Percentiles rank a stretch among this genome's conserved stretches.
phyloP scores from a whole-genome alignment of 2,888 invertebrate species.

The Drosophila ezoana region DNA sequence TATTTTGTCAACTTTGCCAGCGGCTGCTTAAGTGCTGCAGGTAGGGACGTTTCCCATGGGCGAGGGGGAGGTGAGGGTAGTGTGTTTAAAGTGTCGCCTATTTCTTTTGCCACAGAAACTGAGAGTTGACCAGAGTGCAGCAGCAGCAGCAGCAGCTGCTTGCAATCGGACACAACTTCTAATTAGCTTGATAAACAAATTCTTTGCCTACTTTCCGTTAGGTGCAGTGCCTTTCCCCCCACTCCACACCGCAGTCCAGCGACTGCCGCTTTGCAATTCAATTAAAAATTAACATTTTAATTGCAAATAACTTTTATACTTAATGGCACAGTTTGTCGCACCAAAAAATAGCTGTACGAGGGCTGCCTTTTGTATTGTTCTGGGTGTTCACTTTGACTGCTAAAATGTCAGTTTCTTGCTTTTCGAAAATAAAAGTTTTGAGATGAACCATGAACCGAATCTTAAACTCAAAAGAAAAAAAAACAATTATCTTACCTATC shows the following conservation, averaged over 20 bases:
- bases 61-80: neutral
- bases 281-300: constrained; percentile 83
- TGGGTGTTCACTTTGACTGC: too few relatives aligned
- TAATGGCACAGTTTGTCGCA: constrained; percentile 36
- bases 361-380: neutral
- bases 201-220: constrained; percentile 26
- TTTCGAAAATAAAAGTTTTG: too few relatives aligned
- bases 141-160: constrained; percentile 16
- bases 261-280: constrained; percentile 59
- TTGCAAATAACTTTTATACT: constrained; percentile 75
- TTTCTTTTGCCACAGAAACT: constrained; percentile 46
- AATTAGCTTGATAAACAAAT: constrained; percentile 68
- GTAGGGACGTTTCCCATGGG: neutral
- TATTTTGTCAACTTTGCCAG: constrained; percentile 77
- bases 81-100: constrained; percentile 47
- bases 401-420: too few relatives aligned
- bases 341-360: neutral
- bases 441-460: too few relatives aligned
- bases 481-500: too few relatives aligned
- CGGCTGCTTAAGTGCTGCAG: constrained; percentile 19
- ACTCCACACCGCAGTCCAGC: neutral
- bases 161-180: constrained; percentile 24
- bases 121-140: constrained; percentile 44
- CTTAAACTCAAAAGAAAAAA: too few relatives aligned
- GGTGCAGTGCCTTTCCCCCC: neutral